These are phyloP conservation scores for Mythimna lalbum DNA, from an alignment of 2,888 invertebrate species.

Conservation along the genomic window DNA sequence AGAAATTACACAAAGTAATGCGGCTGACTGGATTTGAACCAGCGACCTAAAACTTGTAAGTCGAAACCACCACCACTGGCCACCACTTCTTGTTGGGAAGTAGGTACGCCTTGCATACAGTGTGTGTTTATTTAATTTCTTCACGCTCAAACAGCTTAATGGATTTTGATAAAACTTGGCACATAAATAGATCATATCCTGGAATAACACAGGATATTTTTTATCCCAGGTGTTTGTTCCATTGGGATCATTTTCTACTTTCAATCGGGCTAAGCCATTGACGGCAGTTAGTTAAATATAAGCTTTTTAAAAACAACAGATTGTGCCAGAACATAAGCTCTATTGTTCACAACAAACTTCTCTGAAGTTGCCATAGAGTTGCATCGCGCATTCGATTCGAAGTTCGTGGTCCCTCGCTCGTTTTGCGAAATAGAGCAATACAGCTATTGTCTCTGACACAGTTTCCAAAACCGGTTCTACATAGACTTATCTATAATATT, in stretches of 20 bases:
- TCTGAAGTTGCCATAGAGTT: background rate
- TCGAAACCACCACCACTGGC: no score
- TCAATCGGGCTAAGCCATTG: background rate
- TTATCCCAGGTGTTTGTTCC: no score
- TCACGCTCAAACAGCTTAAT: no score
- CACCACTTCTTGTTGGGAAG: no score
- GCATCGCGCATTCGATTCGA: constrained; percentile 15
- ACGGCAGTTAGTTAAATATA: background rate
- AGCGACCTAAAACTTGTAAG: no score
- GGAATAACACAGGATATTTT: no score
- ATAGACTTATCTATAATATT: background rate
- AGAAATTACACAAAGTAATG: no score
- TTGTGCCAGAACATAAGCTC: background rate
- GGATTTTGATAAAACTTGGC: no score
- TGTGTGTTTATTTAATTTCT: no score
- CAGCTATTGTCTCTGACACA: constrained; percentile 1
- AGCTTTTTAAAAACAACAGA: background rate
- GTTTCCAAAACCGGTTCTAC: constrained; percentile 11
- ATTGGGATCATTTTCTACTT: background rate
- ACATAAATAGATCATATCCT: no score
- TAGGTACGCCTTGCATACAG: no score
- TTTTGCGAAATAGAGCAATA: background rate
- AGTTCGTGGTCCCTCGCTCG: constrained; percentile 7
- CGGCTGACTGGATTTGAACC: no score
- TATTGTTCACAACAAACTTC: constrained; percentile 8